These are phyloP conservation scores for Macrotus californicus DNA, from an alignment of 2,113 vertebrate genomes.

Conservation along the genomic window DNA sequence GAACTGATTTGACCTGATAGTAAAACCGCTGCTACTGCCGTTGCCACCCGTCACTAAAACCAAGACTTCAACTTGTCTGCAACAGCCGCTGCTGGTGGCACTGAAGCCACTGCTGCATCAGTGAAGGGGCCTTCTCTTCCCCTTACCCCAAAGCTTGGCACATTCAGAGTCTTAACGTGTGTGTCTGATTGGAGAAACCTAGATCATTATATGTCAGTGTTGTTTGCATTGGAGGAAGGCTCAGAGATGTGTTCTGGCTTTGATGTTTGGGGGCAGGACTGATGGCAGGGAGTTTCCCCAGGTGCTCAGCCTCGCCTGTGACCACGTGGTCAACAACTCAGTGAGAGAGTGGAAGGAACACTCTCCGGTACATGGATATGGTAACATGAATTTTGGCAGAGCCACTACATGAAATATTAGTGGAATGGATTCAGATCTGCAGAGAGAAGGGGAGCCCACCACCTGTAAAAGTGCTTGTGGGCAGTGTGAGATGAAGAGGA, in stretches of 20 bases:
- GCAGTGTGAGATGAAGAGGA: not conserved
- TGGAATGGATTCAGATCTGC: not conserved
- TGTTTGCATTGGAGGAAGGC: not conserved
- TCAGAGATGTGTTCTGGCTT: not conserved
- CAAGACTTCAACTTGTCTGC: not conserved
- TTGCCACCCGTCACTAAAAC: not conserved
- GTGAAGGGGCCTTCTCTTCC: not conserved
- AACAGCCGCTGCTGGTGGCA: not conserved
- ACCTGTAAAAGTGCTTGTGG: not conserved
- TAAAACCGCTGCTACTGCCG: not conserved
- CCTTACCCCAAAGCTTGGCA: not conserved
- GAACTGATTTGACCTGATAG: not conserved
- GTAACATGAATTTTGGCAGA: not conserved
- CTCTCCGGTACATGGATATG: not conserved
- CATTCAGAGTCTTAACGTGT: not conserved
- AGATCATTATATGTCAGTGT: not conserved
- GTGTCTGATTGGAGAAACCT: not conserved
- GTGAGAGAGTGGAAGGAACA: not conserved
- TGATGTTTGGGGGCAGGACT: not conserved
- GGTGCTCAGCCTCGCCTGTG: not conserved
- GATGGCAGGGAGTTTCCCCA: not conserved
- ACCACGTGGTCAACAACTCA: not conserved
- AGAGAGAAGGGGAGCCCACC: not conserved
- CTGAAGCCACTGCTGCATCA: not conserved
- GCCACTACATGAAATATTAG: not conserved